phyloP scores from a whole-genome alignment of 2,113 vertebrate genomes.

The Synodontis membranacea region DNA sequence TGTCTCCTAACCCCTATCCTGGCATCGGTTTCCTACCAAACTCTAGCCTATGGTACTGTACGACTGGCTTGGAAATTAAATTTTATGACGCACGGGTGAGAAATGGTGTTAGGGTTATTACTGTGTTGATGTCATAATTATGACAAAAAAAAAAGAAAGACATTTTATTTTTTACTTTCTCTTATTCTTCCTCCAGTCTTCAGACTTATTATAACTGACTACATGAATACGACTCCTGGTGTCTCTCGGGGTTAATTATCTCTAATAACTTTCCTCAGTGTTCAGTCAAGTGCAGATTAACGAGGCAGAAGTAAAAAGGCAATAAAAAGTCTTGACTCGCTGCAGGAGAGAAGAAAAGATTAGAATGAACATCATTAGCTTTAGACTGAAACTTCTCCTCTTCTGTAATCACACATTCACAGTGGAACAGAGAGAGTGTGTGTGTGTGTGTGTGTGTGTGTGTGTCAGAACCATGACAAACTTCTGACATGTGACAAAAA shows the following conservation, averaged over 20 bases:
- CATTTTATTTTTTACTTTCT: background rate
- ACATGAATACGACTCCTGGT: background rate
- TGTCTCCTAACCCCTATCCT: background rate
- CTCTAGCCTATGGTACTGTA: no score
- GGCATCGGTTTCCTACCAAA: background rate
- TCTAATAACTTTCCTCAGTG: slow-evolving; percentile 6
- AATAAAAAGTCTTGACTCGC: background rate
- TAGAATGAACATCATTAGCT: background rate
- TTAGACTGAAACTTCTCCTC: background rate
- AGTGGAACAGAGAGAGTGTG: background rate
- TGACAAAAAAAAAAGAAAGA: background rate
- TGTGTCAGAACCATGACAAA: background rate
- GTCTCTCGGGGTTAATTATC: slow-evolving; percentile 1
- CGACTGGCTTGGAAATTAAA: background rate
- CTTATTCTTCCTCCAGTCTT: no score
- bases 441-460: background rate
- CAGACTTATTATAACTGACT: background rate
- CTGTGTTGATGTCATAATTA: background rate
- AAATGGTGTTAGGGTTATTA: background rate
- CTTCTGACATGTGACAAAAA: background rate
- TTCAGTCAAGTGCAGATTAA: slow-evolving; percentile 2
- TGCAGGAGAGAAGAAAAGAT: background rate
- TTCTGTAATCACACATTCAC: background rate
- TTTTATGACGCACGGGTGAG: background rate
- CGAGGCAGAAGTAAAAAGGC: background rate